Conservation (phyloP, 2,797 vertebrate species). For the Pseudochaenichthys georgianus region DNA sequence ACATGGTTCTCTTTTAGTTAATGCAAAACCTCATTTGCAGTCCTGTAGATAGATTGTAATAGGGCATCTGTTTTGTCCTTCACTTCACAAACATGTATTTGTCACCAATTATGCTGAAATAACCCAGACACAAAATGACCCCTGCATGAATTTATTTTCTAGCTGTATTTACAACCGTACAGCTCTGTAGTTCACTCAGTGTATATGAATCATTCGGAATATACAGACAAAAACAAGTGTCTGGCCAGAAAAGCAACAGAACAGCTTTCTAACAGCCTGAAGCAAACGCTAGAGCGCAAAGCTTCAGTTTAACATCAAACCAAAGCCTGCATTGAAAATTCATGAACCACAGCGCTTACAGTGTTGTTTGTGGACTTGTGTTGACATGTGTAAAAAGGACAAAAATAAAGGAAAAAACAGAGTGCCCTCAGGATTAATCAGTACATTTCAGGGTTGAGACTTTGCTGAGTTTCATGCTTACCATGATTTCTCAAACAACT, state of each 20-base stretch:
- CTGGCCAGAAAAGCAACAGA: neutral
- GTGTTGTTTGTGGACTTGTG: neutral
- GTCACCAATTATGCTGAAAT: constrained; percentile 29
- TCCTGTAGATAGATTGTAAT: constrained; percentile 31
- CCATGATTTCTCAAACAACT: neutral
- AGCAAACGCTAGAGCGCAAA: neutral
- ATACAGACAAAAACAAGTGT: neutral
- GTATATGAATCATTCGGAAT: constrained; percentile 17
- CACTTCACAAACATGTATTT: constrained; percentile 21
- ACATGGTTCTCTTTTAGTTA: constrained; percentile 13
- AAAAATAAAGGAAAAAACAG: neutral
- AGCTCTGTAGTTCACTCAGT: neutral
- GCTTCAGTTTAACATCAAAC: neutral
- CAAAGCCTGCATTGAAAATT: neutral
- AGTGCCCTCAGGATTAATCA: neutral
- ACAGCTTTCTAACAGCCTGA: neutral
- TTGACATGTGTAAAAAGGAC: neutral
- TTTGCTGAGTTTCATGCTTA: neutral
- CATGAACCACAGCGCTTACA: neutral
- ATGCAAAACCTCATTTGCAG: constrained; percentile 37
- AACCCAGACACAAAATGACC: constrained; percentile 15
- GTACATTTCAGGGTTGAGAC: neutral
- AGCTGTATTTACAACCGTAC: neutral
- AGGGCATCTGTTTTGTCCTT: constrained; percentile 32
- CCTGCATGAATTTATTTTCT: neutral